Evolutionary conservation across 1,140 invertebrate genomes (phyloP), one percentile per base, ranked within the genome.

Genomic region (Spodoptera frugiperda): DNA sequence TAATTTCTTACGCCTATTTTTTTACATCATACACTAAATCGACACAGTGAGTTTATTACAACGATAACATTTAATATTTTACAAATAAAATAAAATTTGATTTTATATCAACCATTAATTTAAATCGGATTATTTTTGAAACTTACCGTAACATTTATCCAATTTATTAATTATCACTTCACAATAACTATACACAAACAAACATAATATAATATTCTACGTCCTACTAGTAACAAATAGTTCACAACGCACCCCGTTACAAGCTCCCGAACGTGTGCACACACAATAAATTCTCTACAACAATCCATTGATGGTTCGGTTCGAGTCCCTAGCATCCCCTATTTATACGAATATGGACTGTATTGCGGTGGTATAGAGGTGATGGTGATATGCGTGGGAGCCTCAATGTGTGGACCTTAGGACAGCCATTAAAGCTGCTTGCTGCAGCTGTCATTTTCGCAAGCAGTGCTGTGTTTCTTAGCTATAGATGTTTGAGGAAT

Each of bases 401-500:
- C 17, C 17, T 14, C 72, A 49, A 21, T 78, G 78, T 80, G 76
- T 39, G 68, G 68, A 70, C 76, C 73, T 80, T 33, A 57, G 78
- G 78, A 85, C 57, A 80, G 78, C 82, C 84, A 88, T 86, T 88
- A 86, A 80, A 81, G 80, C 61, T 70, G 72, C 80, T 80, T 65
- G 78, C 54, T 80, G 81, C 86, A 86, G 86, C 86, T 88, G 86
- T 86, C 83, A 85, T 82, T 80, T 87, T 87, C 85, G 79, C 85
- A 85, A 80, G 81, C 80, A 15, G 19, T 48, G 49, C 49, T 5
- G 11, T 33, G 14, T 14, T 46, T 74, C 68, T 71, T 71, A 55
- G 12, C 15, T 39, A 46, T 51, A n/a, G 30, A 11, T 51, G 49
- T 25, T 46, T 53, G 21, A 68, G 65, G 25, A 53, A 67, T 53